phyloP scores from a whole-genome alignment of 2,113 vertebrate genomes.

The Gavia stellata region DNA sequence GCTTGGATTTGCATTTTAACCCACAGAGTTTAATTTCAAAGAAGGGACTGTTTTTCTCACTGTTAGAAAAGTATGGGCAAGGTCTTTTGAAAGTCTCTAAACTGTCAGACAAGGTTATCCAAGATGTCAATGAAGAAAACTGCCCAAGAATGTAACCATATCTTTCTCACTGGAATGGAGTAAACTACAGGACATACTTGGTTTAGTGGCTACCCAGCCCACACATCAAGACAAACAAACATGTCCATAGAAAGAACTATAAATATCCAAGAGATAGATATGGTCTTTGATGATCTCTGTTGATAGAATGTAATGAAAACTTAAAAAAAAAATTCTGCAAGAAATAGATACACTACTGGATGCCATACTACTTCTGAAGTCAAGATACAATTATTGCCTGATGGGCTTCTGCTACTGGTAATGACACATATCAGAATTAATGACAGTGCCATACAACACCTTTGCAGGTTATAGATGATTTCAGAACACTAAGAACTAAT shows the following conservation, averaged over 20 bases:
- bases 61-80: neutral
- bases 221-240: neutral
- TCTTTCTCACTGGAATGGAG: neutral
- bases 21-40: neutral
- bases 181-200: neutral
- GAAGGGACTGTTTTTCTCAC: neutral
- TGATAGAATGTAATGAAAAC: neutral
- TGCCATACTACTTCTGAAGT: neutral
- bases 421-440: neutral
- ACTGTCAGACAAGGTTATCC: neutral
- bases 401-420: neutral
- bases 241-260: neutral
- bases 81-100: neutral
- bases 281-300: neutral
- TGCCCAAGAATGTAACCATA: neutral
- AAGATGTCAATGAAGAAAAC: neutral
- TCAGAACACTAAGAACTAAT: neutral
- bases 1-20: neutral
- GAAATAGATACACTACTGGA: neutral
- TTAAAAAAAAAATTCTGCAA: neutral
- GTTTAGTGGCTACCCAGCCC: neutral
- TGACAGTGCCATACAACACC: neutral
- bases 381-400: neutral
- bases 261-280: neutral
- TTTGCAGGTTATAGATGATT: neutral